Evolutionary conservation across 2,888 invertebrate genomes (phyloP).

Genomic region (Lepidonotus clava): DNA sequence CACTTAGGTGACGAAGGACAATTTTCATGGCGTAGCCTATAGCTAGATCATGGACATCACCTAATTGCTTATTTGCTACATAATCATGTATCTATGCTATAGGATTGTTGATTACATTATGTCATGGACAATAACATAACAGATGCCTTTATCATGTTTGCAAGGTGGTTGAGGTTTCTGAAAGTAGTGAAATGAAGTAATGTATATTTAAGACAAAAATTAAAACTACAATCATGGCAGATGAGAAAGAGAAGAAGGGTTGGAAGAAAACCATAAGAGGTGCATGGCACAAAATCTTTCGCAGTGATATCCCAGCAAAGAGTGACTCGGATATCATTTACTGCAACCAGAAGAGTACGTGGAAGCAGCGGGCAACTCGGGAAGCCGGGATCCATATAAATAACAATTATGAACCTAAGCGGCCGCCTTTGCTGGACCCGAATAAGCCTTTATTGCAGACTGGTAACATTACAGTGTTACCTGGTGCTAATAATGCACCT

Average conservation of each 20-base stretch:
- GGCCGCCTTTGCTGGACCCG: background rate
- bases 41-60: no score
- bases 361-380: background rate
- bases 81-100: no score
- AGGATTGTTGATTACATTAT: no score
- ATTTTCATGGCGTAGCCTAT: no score
- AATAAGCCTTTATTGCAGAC: background rate
- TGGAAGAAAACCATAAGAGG: constrained; percentile 4
- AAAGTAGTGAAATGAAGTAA: no score
- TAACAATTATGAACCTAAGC: background rate
- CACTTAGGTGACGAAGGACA: no score
- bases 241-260: background rate
- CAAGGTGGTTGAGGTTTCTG: no score
- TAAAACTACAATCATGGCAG: background rate
- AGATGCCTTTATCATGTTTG: no score
- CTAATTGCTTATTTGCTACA: no score
- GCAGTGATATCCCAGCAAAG: constrained; percentile 11
- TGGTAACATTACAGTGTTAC: constrained; percentile 1
- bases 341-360: background rate
- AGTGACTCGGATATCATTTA: background rate
- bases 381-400: background rate
- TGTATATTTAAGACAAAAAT: background rate
- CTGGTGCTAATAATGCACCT: background rate
- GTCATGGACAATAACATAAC: no score
- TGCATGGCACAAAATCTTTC: background rate